These are phyloP conservation scores for Catalaphyllia jardinei DNA, from an alignment of 64 coral and sea anemone genomes.

Conservation along the genomic window DNA sequence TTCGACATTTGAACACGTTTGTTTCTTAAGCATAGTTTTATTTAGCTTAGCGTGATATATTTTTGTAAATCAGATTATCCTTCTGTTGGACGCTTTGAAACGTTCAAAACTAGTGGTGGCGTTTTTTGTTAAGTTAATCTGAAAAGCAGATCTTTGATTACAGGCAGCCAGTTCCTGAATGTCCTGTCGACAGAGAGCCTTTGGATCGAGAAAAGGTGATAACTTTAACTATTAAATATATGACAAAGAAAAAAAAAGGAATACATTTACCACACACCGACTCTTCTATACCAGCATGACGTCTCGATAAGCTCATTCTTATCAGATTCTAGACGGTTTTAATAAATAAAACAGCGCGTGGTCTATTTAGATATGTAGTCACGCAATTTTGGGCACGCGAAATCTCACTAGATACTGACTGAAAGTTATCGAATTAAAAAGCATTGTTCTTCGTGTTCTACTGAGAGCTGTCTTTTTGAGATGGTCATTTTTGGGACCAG, in stretches of 20 bases:
- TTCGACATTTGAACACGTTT: no score
- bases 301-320: neutral
- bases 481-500: no score
- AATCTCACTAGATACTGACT: no score
- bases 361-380: neutral
- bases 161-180: constrained; percentile 21
- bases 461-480: no score
- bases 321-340: constrained; percentile 20
- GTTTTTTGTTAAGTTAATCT: neutral
- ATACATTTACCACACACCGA: neutral
- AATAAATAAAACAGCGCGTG: constrained; percentile 22
- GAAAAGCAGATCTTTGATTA: neutral
- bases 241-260: neutral
- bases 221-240: neutral
- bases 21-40: no score
- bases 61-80: no score
- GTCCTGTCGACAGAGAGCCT: constrained; percentile 15
- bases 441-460: no score
- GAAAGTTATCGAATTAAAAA: no score
- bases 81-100: neutral
- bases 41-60: no score
- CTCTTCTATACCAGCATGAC: neutral
- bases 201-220: constrained; percentile 49
- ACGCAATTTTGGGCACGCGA: neutral
- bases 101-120: neutral